phyloP scores from a whole-genome alignment of 2,797 vertebrate genomes.

The Pteropus rufus region DNA sequence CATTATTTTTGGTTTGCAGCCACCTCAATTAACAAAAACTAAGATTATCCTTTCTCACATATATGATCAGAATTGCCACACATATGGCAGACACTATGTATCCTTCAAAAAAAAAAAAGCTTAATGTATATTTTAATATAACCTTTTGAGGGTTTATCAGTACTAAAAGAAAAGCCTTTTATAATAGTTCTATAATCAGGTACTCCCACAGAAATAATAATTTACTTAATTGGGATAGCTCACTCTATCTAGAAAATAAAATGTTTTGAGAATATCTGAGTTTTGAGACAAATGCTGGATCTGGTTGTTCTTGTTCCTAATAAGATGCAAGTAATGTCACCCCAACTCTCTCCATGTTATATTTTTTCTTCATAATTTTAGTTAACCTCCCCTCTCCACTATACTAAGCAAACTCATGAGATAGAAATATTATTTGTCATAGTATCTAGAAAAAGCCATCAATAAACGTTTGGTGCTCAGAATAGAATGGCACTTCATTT shows the following conservation, averaged over 20 bases:
- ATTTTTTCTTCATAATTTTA: background rate
- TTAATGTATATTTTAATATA: background rate
- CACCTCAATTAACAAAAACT: slow-evolving; percentile 3
- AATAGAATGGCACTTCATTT: background rate
- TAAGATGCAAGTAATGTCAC: background rate
- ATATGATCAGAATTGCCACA: background rate
- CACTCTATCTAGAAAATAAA: background rate
- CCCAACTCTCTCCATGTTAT: background rate
- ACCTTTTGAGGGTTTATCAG: background rate
- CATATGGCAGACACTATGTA: background rate
- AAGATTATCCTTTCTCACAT: slow-evolving; percentile 26
- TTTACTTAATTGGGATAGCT: background rate
- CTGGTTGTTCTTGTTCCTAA: background rate
- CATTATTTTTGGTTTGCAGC: slow-evolving; percentile 41
- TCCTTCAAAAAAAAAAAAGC: background rate
- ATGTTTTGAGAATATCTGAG: background rate
- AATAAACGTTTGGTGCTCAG: background rate
- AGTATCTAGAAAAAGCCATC: background rate
- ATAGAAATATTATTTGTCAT: background rate
- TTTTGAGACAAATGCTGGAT: background rate
- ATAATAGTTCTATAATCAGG: background rate
- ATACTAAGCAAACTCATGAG: background rate
- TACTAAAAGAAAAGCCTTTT: background rate
- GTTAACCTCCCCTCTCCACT: background rate
- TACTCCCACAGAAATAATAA: background rate